These are phyloP conservation scores for Verasper variegatus DNA, from an alignment of 2,113 vertebrate genomes.

Conservation along the genomic window DNA sequence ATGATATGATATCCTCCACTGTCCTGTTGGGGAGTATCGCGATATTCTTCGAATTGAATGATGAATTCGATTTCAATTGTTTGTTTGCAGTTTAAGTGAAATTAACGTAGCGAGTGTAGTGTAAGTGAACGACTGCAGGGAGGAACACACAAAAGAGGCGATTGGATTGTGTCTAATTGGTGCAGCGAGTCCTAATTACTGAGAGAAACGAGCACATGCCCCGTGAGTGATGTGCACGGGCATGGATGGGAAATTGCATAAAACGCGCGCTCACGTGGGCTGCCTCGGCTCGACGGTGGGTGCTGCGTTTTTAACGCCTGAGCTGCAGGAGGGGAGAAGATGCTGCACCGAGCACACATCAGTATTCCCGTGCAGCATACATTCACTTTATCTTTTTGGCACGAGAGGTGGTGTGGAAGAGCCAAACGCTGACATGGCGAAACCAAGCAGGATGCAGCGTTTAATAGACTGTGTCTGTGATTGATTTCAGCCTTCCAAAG, in stretches of 20 bases:
- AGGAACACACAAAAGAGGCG: background rate
- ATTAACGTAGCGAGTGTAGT: background rate
- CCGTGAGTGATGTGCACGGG: slow-evolving; percentile 29
- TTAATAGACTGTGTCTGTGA: slow-evolving; percentile 41
- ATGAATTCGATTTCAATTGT: background rate
- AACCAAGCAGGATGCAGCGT: slow-evolving; percentile 23
- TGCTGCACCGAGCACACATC: slow-evolving; percentile 48
- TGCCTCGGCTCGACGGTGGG: background rate
- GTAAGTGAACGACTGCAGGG: slow-evolving; percentile 5
- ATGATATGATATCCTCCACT: no score
- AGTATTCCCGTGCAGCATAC: slow-evolving; percentile 31
- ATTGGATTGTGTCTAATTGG: slow-evolving; percentile 27
- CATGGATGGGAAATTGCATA: slow-evolving; percentile 36
- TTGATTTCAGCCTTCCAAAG: slow-evolving; percentile 87
- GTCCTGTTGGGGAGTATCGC: slow-evolving; percentile 30
- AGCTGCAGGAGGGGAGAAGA: slow-evolving; percentile 22
- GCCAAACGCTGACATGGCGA: slow-evolving; percentile 47
- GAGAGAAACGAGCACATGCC: slow-evolving; percentile 19
- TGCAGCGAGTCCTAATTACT: slow-evolving; percentile 26
- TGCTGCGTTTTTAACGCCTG: slow-evolving; percentile 69
- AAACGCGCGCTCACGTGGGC: slow-evolving; percentile 56
- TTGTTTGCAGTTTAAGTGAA: background rate
- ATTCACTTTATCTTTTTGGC: slow-evolving; percentile 37
- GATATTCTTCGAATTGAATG: slow-evolving; percentile 28
- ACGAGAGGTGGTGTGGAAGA: slow-evolving; percentile 6